phyloP scores from a whole-genome alignment of 2,797 vertebrate genomes.

The Apogon talboti region DNA sequence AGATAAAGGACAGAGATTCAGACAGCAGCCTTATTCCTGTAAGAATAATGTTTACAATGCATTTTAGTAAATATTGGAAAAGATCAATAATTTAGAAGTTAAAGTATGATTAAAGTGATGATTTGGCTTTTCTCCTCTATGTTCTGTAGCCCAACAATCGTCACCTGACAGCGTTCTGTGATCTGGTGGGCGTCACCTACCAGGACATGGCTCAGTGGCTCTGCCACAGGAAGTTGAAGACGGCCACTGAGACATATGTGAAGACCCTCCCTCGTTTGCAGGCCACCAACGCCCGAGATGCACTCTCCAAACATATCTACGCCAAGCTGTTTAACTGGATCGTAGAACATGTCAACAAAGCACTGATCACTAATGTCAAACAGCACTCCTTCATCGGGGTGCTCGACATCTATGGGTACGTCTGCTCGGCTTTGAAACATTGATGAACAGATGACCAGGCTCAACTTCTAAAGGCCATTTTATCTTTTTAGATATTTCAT shows the following conservation, averaged over 20 bases:
- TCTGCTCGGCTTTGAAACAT: neutral
- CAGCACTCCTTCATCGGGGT: constrained; percentile 98
- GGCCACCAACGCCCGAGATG: constrained; percentile 94
- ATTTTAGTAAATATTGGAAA: too few species aligned
- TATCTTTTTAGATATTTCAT: too few species aligned
- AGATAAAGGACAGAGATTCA: constrained; percentile 90
- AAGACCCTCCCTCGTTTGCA: constrained; percentile 94
- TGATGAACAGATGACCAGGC: neutral
- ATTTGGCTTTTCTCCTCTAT: neutral
- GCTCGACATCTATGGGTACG: constrained; percentile 95
- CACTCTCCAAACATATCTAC: constrained; percentile 96
- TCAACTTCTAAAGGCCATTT: neutral
- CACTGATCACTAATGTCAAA: constrained; percentile 90
- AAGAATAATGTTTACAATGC: constrained; percentile 62
- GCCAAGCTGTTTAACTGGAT: constrained; percentile 99
- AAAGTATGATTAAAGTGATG: neutral
- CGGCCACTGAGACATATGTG: constrained; percentile 94
- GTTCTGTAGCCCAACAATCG: constrained; percentile 88
- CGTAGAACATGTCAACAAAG: constrained; percentile 94
- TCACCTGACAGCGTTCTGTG: constrained; percentile 92
- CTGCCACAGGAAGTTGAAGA: constrained; percentile 95
- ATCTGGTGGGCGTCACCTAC: constrained; percentile 94
- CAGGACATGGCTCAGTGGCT: constrained; percentile 99
- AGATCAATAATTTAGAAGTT: too few species aligned
- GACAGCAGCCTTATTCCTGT: constrained; percentile 95